Conservation (phyloP, 2,113 vertebrate genomes). For the Tachycineta bicolor region DNA sequence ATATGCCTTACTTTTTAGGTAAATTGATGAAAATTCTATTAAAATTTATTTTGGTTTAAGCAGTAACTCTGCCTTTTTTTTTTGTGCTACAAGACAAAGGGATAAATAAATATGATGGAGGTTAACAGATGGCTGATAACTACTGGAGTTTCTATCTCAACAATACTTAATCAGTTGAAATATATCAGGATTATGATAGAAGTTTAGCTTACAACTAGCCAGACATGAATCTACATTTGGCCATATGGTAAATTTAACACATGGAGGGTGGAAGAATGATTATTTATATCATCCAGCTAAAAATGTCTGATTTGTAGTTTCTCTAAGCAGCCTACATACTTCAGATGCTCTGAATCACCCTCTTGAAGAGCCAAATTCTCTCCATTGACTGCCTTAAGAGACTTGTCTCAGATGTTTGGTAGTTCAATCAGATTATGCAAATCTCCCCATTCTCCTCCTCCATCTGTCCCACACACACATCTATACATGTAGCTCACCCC, state of each 20-base stretch:
- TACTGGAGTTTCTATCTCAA: background rate
- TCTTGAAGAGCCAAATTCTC: background rate
- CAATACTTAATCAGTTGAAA: background rate
- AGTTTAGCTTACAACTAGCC: background rate
- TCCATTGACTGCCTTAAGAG: background rate
- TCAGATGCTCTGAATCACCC: conserved; percentile 12
- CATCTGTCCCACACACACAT: background rate
- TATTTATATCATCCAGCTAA: background rate
- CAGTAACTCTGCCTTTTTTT: background rate
- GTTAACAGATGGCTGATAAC: background rate
- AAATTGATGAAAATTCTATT: background rate
- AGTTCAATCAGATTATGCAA: background rate
- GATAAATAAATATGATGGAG: background rate
- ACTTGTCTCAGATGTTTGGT: background rate
- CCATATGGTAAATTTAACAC: background rate
- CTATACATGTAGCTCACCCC: background rate
- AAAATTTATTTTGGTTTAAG: background rate
- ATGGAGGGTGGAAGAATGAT: background rate
- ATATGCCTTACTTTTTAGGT: background rate
- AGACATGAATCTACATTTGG: background rate
- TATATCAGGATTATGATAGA: background rate
- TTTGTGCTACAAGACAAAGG: background rate
- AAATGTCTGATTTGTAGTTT: background rate
- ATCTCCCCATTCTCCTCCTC: background rate
- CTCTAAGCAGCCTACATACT: background rate